Base-by-base conservation (phyloP, 2,888 invertebrate genomes). In the Nysson spinosus region DNA sequence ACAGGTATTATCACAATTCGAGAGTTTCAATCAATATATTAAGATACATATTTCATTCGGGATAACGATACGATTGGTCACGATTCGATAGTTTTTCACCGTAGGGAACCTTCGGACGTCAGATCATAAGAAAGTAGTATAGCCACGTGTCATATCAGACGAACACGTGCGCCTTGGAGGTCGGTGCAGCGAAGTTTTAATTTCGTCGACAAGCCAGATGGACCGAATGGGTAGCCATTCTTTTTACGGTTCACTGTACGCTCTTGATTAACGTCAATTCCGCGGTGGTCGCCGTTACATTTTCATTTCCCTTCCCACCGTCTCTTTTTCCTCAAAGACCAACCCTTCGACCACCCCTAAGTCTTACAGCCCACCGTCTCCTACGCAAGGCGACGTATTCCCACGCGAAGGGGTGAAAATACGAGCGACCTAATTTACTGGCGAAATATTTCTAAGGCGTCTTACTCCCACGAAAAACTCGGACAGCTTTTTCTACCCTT, bases 241-340 rank as follows among this genome's bases (percentile, higher is more conserved):
- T 47, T 37, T 52, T 49, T 58, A 56, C 55, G 43, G 37, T 54
- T 12, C 9, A 26, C 40, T 32, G 46, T 24, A 54, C 22, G 39
- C 26, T 47, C 58, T 68, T 69, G 68, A 69, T 69, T 64, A 64
- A 69, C 58, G 68, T 55, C 69, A 24, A 68, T 64, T 69, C 54
- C 54, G 47, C 37, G 56, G 43, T 46, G 47, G 54, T 42, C 17
- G 34, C 58, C 49, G 43, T 64, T 64, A 68, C 47, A 39, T 55
- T 68, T 57, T 58, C 62, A 44, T 57, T 64, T 55, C 68, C 32
- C 34, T 40, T 44, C n/a, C 22, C 12, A 19, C n/a, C 4, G n/a
- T 34, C n/a, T 6, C n/a, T 12, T 7, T 4, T 14, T 26, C 20
- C 32, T 7, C 28, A n/a, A 16, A 4, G 4, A 28, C 14, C 19